Evolutionary conservation across 92 coral and sea anemone genomes (phyloP).

Genomic region (Chrysogorgia sp.): DNA sequence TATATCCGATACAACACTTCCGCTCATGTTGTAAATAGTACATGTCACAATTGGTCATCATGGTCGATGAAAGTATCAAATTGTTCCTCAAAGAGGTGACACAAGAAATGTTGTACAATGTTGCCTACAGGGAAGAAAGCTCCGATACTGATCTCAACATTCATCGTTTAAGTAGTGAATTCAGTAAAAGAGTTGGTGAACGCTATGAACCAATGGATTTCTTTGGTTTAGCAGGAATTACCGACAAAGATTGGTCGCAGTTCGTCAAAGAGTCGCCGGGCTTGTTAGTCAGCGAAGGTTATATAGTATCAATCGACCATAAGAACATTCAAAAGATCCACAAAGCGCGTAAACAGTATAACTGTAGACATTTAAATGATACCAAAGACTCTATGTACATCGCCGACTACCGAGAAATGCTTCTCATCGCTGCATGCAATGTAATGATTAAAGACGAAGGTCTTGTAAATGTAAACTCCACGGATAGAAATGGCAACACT

Average conservation of each 20-base stretch:
- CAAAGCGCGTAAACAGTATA: neutral
- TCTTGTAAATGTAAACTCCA: neutral
- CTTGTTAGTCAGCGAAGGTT: neutral
- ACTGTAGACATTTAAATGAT: neutral
- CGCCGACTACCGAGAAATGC: neutral
- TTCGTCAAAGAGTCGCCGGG: neutral
- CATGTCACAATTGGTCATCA: neutral
- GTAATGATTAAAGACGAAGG: neutral
- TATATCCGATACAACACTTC: too few species aligned
- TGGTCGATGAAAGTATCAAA: neutral
- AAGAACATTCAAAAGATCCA: too few species aligned
- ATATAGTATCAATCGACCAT: neutral
- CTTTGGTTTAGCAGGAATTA: neutral
- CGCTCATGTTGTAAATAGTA: too few species aligned
- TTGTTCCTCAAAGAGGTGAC: neutral
- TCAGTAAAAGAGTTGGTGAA: neutral
- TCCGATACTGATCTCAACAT: neutral
- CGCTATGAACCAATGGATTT: neutral
- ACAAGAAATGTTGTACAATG: neutral
- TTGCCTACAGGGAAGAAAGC: neutral
- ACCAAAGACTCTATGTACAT: neutral
- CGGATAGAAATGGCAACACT: neutral
- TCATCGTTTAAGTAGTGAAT: neutral
- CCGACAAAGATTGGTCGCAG: neutral
- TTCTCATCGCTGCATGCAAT: neutral